Evolutionary conservation across 1,140 invertebrate genomes (phyloP), one percentile per base, ranked within the genome.

Genomic region (Nebria ingens): DNA sequence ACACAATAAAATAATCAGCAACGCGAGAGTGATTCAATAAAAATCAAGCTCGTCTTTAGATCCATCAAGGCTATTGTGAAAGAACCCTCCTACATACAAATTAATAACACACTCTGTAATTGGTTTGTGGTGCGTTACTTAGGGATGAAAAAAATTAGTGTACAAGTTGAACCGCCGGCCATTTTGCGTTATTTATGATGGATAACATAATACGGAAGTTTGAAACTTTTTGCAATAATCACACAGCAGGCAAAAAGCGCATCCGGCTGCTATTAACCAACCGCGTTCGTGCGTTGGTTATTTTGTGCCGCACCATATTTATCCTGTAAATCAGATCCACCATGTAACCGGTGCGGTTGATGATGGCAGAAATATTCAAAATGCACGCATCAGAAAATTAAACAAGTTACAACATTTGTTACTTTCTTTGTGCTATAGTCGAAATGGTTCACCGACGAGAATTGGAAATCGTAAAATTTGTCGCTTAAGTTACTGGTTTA

Each of bases 201-300:
- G 6, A 11, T 45, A 45, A 17, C 6, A 45, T 6, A 45, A 45
- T 45, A 45, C 3, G 17, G 40, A 45, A 45, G 15, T 45, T 45
- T 4, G 3, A 45, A 45, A 45, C 6, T 45, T 45, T 45, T 9
- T 45, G 40, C 15, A 45, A 45, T 45, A 45, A 45, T 45, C 40
- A 45, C 6, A 45, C 6, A 17, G 15, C 40, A 6, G 40, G 40
- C 40, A 9, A 45, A 45, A n/a, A n/a, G n/a, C n/a, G n/a, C 40
- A 17, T 45, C 15, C 17, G 40, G 6, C 40, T 45, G 15, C 17
- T 45, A 45, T 34, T 34, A 34, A n/a, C n/a, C n/a, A n/a, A n/a
- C n/a, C n/a, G n/a, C n/a, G n/a, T n/a, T n/a, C n/a, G n/a, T 45
- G 17, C 40, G 9, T 4, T 17, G 40, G 6, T 45, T 45, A 45